A percentile compares a stretch with the other conserved stretches of the same genome.
Conservation (phyloP, 2,888 invertebrate species). For the Zaprionus lineosus region DNA sequence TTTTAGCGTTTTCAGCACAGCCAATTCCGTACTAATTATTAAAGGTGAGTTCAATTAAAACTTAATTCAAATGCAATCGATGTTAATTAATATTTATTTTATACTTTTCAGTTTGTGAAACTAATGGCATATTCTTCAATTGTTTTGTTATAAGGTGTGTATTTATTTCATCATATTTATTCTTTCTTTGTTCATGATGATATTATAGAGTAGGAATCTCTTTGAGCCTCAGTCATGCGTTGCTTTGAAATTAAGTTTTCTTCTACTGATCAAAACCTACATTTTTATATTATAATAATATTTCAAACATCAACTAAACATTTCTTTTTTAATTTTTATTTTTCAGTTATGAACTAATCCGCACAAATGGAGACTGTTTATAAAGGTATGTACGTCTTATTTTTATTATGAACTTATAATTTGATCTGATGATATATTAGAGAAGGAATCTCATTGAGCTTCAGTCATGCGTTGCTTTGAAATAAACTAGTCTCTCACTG, state of each 20-base stretch:
- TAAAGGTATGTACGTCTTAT: conserved; percentile 35
- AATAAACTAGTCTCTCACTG: conserved; percentile 61
- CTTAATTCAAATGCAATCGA: not conserved
- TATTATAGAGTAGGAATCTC: conserved; percentile 74
- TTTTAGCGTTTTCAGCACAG: conserved; percentile 5
- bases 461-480: conserved; percentile 71
- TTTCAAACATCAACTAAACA: no score
- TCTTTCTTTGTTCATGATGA: no score
- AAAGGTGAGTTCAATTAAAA: conserved; percentile 32
- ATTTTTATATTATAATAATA: no score
- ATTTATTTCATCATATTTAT: not conserved
- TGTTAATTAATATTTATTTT: not conserved
- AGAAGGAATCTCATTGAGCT: conserved; percentile 79
- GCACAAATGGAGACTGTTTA: no score
- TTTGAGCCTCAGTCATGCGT: conserved; percentile 65
- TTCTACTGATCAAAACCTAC: no score
- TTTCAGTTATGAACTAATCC: not conserved
- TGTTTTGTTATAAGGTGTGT: not conserved
- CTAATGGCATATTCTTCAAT: not conserved
- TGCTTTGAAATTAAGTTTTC: conserved; percentile 64
- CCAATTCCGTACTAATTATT: fast-evolving
- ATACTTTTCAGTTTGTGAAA: conserved; percentile 9
- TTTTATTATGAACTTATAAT: not conserved
- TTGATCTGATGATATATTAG: conserved; percentile 51
- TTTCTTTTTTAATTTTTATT: no score